phyloP scores from a whole-genome alignment of 35 echinoderm and acorn worm species.

The Acanthaster planci region DNA sequence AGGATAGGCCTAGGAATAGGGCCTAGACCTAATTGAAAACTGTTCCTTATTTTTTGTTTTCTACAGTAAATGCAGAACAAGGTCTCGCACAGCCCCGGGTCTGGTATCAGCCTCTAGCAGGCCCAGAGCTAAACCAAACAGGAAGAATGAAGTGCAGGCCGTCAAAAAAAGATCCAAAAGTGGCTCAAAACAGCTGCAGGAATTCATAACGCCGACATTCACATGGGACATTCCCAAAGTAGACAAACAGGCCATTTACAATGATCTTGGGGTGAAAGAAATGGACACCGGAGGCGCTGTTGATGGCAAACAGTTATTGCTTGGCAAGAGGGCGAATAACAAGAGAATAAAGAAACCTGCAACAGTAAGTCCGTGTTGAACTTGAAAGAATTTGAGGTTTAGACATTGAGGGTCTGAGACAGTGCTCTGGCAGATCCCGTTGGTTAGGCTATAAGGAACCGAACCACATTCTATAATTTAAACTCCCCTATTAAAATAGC shows the following conservation, averaged over 20 bases:
- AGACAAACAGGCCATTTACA: constrained; percentile 26
- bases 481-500: no score
- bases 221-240: constrained; percentile 44
- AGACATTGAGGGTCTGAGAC: no score
- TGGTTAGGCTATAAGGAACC: no score
- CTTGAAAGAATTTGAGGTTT: no score
- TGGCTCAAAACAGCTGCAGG: not conserved
- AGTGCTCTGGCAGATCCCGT: no score
- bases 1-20: no score
- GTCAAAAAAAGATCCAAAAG: not conserved
- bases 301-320: not conserved
- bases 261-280: constrained; percentile 41
- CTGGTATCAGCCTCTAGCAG: not conserved
- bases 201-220: not conserved
- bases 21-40: no score
- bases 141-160: not conserved
- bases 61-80: not conserved
- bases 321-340: not conserved
- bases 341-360: constrained; percentile 1
- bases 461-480: no score
- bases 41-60: no score
- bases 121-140: not conserved
- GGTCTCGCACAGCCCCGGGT: not conserved
- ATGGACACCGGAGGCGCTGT: not conserved
- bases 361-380: not conserved